phyloP scores from a whole-genome alignment of 2,888 invertebrate genomes.

The Gasteruption jaculator region DNA sequence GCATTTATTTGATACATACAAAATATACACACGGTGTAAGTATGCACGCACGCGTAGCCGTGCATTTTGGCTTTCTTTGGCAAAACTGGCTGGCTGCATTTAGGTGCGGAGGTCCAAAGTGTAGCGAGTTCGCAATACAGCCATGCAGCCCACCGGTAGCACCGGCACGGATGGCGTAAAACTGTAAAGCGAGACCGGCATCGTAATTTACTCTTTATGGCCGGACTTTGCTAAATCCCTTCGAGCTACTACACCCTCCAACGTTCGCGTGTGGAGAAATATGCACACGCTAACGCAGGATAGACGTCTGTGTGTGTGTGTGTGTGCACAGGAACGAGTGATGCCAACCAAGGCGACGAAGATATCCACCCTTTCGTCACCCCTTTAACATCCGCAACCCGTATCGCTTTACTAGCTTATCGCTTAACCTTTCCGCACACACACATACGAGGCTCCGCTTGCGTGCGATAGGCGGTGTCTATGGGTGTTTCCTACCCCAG shows the following conservation, averaged over 20 bases:
- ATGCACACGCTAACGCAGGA: neutral
- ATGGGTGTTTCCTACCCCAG: too few species aligned
- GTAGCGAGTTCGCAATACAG: slow-evolving; percentile 19
- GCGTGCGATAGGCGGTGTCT: too few species aligned
- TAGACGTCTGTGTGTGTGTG: neutral
- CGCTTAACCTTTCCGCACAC: too few species aligned
- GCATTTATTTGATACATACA: slow-evolving; percentile 20
- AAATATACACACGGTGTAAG: slow-evolving; percentile 5
- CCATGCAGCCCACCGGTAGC: slow-evolving; percentile 14
- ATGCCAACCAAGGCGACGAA: too few species aligned
- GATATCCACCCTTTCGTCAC: too few species aligned
- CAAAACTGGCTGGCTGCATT: too few species aligned
- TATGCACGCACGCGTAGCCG: neutral
- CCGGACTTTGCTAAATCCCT: slow-evolving; percentile 40
- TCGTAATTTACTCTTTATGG: slow-evolving; percentile 44
- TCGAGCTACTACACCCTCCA: slow-evolving; percentile 20
- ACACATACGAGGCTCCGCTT: too few species aligned
- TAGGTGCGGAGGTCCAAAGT: too few species aligned
- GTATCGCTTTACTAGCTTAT: too few species aligned
- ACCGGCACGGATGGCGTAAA: slow-evolving; percentile 30
- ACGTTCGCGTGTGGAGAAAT: slow-evolving; percentile 14
- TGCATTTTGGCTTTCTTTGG: slow-evolving; percentile 5
- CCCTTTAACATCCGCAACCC: too few species aligned
- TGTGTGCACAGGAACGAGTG: slow-evolving; percentile 3
- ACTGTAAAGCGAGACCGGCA: slow-evolving; percentile 38